These are phyloP conservation scores for Rynchops niger DNA, from an alignment of 2,113 vertebrate species.

Conservation along the genomic window DNA sequence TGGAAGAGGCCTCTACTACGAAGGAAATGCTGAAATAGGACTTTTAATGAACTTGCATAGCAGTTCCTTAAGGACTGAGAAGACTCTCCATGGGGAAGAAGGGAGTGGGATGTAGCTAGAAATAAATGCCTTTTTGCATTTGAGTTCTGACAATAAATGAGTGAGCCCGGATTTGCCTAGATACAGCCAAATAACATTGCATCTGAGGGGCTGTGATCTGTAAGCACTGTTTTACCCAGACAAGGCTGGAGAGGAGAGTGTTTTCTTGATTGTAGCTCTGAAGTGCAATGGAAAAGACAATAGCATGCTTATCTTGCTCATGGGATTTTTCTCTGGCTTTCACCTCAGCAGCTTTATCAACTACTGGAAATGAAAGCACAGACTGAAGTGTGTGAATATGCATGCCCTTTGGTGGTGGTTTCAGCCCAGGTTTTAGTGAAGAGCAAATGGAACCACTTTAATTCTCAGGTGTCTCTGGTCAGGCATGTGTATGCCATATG, in stretches of 20 bases:
- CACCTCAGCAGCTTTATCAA: background rate
- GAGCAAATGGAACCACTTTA: background rate
- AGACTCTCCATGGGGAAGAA: conserved; percentile 15
- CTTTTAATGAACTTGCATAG: conserved; percentile 39
- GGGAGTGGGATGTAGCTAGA: background rate
- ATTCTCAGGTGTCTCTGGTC: rapidly evolving
- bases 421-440: background rate
- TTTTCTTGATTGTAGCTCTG: background rate
- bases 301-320: rapidly evolving
- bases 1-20: conserved; percentile 36
- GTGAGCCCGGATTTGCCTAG: background rate
- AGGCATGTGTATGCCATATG: background rate
- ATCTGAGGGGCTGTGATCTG: background rate
- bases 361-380: background rate
- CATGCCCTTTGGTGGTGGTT: rapidly evolving
- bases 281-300: background rate
- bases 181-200: background rate
- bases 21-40: conserved; percentile 56
- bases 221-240: background rate
- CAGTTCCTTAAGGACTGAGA: conserved; percentile 4
- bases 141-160: background rate
- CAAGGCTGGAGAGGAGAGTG: background rate
- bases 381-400: background rate
- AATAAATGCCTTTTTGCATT: conserved; percentile 5
- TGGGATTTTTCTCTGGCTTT: background rate